These are phyloP conservation scores for Drosophila robusta DNA, from an alignment of 2,888 invertebrate genomes.

Conservation along the genomic window DNA sequence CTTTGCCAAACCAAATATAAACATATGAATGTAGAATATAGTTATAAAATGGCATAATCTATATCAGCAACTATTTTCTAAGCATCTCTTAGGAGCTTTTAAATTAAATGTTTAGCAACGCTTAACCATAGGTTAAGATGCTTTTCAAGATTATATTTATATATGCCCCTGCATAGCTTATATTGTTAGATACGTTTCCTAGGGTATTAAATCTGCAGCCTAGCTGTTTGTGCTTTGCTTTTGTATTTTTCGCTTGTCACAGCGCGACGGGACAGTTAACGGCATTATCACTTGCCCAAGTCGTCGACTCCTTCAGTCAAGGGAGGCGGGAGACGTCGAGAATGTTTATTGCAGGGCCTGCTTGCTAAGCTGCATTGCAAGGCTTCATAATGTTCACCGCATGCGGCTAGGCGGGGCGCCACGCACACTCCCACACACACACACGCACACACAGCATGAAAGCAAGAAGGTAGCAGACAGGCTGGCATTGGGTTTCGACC, in stretches of 20 bases:
- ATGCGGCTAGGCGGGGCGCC: constrained; percentile 45
- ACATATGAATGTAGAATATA: too few species aligned
- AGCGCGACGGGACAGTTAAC: constrained; percentile 18
- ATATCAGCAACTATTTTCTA: too few species aligned
- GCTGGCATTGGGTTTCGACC: constrained; percentile 18
- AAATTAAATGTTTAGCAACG: too few species aligned
- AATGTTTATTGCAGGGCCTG: constrained; percentile 35
- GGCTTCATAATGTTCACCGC: constrained; percentile 76
- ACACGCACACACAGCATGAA: constrained; percentile 3
- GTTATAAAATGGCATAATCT: too few species aligned
- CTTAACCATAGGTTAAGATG: too few species aligned
- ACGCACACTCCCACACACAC: constrained; percentile 12
- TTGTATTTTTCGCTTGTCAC: background rate
- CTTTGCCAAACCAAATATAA: too few species aligned
- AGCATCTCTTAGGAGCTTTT: too few species aligned
- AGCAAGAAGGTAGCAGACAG: constrained; percentile 6
- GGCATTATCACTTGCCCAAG: constrained; percentile 42
- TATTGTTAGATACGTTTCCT: background rate
- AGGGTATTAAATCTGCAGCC: background rate
- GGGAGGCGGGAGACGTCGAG: constrained; percentile 13
- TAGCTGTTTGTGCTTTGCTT: background rate
- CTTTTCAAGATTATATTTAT: too few species aligned
- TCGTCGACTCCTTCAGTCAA: constrained; percentile 25
- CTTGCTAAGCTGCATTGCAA: constrained; percentile 58
- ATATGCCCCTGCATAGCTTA: background rate